phyloP scores from a whole-genome alignment of 35 echinoderm and acorn worm species.

The Ophiothrix spiculata region DNA sequence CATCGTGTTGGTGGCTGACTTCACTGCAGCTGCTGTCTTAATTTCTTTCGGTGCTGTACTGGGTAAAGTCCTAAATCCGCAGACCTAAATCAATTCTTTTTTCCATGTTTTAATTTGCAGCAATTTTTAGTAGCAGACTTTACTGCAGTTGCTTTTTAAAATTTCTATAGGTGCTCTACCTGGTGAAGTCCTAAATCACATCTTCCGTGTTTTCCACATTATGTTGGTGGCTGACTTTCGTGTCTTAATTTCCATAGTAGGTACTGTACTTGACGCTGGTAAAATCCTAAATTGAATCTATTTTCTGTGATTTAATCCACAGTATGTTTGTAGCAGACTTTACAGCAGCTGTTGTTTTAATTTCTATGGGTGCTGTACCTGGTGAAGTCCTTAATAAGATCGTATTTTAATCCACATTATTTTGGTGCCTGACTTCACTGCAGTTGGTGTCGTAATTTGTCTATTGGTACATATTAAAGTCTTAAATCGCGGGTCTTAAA shows the following conservation, averaged over 20 bases:
- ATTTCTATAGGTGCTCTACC: neutral
- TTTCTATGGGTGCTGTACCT: neutral
- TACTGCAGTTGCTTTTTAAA: no score
- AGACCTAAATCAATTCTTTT: no score
- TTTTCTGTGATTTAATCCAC: no score
- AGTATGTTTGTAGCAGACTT: no score
- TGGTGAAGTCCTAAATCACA: neutral
- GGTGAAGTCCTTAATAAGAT: neutral
- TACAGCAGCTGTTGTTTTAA: no score
- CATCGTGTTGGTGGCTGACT: conserved; percentile 80
- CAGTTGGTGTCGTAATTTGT: conserved; percentile 75
- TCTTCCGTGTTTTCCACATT: conserved; percentile 37
- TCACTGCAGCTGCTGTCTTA: conserved; percentile 79
- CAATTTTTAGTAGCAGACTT: no score
- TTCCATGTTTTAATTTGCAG: no score
- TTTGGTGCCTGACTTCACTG: conserved; percentile 73
- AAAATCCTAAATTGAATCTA: no score
- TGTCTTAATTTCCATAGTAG: conserved; percentile 60
- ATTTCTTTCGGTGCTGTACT: conserved; percentile 95
- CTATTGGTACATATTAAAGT: conserved; percentile 65
- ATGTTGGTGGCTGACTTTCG: conserved; percentile 81
- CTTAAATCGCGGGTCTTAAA: no score
- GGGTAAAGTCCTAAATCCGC: no score
- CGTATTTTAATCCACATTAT: conserved; percentile 50
- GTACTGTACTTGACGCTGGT: conserved; percentile 65